A percentile compares a stretch with the other conserved stretches of the same genome.
Evolutionary conservation across 2,113 vertebrate species (phyloP).

Genomic region (Tretioscincus oriximinensis): DNA sequence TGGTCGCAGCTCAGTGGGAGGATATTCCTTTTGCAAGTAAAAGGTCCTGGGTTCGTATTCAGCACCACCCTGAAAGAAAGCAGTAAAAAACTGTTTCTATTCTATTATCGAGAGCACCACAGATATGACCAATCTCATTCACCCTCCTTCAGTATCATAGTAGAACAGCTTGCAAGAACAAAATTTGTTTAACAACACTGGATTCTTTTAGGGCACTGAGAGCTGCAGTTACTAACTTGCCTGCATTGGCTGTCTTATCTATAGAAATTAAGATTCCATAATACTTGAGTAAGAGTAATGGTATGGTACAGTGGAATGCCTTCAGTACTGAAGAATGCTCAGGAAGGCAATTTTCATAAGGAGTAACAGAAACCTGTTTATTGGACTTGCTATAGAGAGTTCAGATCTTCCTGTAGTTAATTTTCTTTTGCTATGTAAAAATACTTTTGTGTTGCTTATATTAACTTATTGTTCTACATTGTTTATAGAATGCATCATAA

Average conservation of each 20-base stretch:
- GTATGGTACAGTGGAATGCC: background rate
- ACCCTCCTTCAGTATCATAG: background rate
- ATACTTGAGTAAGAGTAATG: background rate
- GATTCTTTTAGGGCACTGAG: too few species aligned
- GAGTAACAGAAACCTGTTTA: conserved; percentile 22
- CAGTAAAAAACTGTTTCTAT: too few species aligned
- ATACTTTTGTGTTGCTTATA: background rate
- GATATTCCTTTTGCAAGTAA: too few species aligned
- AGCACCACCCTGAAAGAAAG: too few species aligned
- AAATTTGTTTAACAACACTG: background rate
- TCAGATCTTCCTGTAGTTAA: background rate
- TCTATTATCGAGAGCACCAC: too few species aligned
- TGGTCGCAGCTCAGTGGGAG: too few species aligned
- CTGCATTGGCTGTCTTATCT: background rate
- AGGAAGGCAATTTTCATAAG: conserved; percentile 8
- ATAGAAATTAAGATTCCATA: background rate
- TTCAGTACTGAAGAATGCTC: background rate
- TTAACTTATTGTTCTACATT: background rate
- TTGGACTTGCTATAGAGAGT: conserved; percentile 4
- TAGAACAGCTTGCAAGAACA: background rate
- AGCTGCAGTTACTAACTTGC: background rate
- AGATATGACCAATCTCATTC: background rate
- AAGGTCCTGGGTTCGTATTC: too few species aligned
- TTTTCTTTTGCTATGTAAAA: background rate
- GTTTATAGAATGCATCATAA: background rate